Evolutionary conservation across 2,888 invertebrate genomes (phyloP).

Genomic region (Epinotia bilunana): DNA sequence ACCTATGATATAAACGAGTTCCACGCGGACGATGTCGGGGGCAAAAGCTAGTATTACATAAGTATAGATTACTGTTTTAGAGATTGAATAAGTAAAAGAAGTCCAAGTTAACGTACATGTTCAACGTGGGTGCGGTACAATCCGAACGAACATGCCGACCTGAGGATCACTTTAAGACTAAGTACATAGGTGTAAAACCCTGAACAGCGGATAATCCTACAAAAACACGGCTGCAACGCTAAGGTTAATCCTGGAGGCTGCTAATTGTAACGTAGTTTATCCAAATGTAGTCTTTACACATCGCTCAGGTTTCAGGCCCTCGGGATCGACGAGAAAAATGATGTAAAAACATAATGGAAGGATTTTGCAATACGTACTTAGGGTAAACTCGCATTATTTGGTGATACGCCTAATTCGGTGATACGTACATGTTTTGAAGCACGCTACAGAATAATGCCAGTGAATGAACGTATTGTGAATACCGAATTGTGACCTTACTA

Average conservation of each 20-base stretch:
- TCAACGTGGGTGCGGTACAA: background rate
- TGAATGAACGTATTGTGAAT: no score
- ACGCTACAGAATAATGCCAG: no score
- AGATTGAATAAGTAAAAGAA: no score
- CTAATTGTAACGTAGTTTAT: constrained; percentile 14
- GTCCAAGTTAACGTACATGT: no score
- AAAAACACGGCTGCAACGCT: background rate
- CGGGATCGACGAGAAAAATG: constrained; percentile 5
- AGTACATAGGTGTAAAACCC: background rate
- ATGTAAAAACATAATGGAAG: constrained; percentile 12
- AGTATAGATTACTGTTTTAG: no score
- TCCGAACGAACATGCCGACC: background rate
- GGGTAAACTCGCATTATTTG: no score
- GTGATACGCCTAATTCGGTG: no score
- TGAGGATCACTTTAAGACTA: background rate
- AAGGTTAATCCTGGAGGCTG: constrained; percentile 8
- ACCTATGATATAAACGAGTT: no score
- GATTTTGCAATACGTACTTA: background rate
- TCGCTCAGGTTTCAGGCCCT: background rate
- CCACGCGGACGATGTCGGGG: no score
- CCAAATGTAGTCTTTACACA: background rate
- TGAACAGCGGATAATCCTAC: background rate
- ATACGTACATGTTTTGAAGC: no score
- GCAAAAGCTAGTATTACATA: no score
- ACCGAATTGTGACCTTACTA: no score